Percentiles rank a stretch among this genome's conserved stretches.
phyloP scores from a whole-genome alignment of 1,140 invertebrate genomes.

The Gonatopus flavifemur region DNA sequence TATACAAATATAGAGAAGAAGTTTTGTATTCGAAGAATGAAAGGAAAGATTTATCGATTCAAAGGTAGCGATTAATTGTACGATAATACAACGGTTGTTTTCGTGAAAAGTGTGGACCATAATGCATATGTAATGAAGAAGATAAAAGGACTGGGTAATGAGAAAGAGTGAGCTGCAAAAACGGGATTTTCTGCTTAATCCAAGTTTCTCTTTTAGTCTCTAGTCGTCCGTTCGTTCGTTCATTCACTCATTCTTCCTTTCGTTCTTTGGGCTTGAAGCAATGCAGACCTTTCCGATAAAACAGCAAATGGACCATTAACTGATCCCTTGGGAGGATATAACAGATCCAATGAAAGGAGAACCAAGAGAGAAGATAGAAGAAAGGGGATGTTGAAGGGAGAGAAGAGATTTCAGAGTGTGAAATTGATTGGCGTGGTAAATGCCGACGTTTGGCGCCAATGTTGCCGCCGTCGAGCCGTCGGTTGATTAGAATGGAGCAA shows the following conservation, averaged over 20 bases:
- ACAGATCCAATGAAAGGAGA: constrained; percentile 34
- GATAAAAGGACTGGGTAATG: too few relatives aligned
- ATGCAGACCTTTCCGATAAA: constrained; percentile 54
- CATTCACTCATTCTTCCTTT: constrained; percentile 25
- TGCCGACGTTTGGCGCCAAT: constrained; percentile 30
- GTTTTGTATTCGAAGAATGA: too few relatives aligned
- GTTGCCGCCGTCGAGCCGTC: constrained; percentile 32
- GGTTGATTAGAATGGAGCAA: constrained; percentile 58
- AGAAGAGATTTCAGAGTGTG: constrained; percentile 43
- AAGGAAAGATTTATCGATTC: too few relatives aligned
- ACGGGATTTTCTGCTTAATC: too few relatives aligned
- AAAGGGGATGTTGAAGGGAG: constrained; percentile 17
- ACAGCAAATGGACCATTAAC: constrained; percentile 53
- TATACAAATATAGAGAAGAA: too few relatives aligned
- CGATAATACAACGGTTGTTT: too few relatives aligned
- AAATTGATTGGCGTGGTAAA: constrained; percentile 51
- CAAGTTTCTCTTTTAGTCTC: too few relatives aligned
- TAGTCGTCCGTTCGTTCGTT: constrained; percentile 23
- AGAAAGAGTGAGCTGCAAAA: too few relatives aligned
- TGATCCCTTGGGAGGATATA: constrained; percentile 50
- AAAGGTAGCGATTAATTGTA: too few relatives aligned
- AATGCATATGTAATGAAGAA: too few relatives aligned
- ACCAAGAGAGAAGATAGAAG: constrained; percentile 23
- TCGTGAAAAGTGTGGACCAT: too few relatives aligned
- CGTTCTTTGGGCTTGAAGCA: constrained; percentile 28